A percentile compares a stretch with the other conserved stretches of the same genome.
These are phyloP conservation scores for Podarcis cretensis DNA, from an alignment of 2,113 vertebrate species.

Conservation along the genomic window DNA sequence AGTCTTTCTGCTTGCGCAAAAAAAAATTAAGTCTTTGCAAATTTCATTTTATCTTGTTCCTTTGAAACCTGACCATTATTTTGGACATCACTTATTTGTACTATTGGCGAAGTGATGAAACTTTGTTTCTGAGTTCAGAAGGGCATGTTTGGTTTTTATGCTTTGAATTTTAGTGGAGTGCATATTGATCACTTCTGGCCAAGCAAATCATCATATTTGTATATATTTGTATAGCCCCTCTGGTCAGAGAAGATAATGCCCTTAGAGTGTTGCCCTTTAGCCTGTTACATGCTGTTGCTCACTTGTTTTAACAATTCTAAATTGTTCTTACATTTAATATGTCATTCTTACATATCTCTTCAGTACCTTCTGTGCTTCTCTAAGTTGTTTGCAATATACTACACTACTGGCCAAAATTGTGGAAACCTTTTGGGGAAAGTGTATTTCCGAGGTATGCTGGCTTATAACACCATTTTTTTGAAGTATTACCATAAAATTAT, in stretches of 20 bases:
- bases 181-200: not conserved
- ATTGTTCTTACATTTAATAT: not conserved
- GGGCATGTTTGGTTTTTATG: not conserved
- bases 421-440: too few relatives aligned
- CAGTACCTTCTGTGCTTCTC: too few relatives aligned
- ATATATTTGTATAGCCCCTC: not conserved
- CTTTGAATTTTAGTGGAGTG: not conserved
- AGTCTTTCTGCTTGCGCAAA: too few relatives aligned
- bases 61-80: not conserved
- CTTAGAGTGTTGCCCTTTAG: not conserved
- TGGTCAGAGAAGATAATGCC: not conserved
- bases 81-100: not conserved
- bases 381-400: too few relatives aligned
- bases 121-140: not conserved
- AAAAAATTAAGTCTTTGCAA: too few relatives aligned
- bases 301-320: not conserved
- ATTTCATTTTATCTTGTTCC: not conserved
- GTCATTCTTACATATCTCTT: too few relatives aligned
- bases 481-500: too few relatives aligned
- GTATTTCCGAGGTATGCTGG: too few relatives aligned
- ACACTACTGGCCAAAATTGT: too few relatives aligned
- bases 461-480: too few relatives aligned
- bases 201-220: not conserved
- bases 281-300: not conserved
- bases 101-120: not conserved